Percentiles rank a stretch among this genome's conserved stretches.
These are phyloP conservation scores for Ochlodes sylvanus DNA, from an alignment of 2,888 invertebrate species.

Conservation along the genomic window DNA sequence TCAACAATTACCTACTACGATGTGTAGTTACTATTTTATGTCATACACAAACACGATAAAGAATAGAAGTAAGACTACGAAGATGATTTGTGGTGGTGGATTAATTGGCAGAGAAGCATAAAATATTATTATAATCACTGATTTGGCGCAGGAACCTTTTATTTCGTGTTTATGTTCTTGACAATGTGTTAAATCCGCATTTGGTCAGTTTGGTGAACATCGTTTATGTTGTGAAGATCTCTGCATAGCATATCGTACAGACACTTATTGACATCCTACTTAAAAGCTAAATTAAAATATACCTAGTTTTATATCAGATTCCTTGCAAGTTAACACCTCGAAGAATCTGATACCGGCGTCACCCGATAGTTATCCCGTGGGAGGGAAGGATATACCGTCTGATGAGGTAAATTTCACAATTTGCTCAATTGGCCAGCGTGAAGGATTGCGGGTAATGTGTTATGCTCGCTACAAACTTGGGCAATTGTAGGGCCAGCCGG, in stretches of 20 bases:
- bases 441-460: conserved; percentile 19
- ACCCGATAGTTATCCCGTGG: conserved; percentile 52
- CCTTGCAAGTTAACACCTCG: conserved; percentile 1
- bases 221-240: too few species aligned
- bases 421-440: conserved; percentile 40
- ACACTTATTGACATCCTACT: too few species aligned
- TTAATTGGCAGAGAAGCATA: too few species aligned
- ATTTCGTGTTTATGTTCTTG: too few species aligned
- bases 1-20: not conserved
- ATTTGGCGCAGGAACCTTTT: too few species aligned
- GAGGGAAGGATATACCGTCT: conserved; percentile 71
- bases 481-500: conserved; percentile 24
- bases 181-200: too few species aligned
- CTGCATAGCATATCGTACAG: too few species aligned
- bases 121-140: too few species aligned
- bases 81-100: too few species aligned
- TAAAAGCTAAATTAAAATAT: too few species aligned
- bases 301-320: not conserved
- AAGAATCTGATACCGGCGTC: conserved; percentile 24
- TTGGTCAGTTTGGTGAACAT: too few species aligned
- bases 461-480: conserved; percentile 13
- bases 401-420: conserved; percentile 71
- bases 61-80: not conserved
- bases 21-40: not conserved
- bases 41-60: not conserved